Percentiles rank a stretch among this genome's conserved stretches.
phyloP scores from a whole-genome alignment of 2,113 vertebrate species.

The Catharus fuscescens region DNA sequence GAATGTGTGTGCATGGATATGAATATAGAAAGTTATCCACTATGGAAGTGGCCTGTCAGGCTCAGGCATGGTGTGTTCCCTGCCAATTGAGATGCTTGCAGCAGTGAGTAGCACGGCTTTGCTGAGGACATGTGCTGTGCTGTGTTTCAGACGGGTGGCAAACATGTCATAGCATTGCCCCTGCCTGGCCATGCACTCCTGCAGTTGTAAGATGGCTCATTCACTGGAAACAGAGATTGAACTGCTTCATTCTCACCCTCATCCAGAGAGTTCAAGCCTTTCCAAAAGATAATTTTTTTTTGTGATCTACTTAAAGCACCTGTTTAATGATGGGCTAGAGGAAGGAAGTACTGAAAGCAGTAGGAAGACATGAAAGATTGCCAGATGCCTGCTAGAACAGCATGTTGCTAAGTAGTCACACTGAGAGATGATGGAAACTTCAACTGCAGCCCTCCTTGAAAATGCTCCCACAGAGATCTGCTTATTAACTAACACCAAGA shows the following conservation, averaged over 20 bases:
- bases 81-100: neutral
- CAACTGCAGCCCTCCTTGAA: neutral
- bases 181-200: neutral
- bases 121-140: neutral
- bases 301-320: neutral
- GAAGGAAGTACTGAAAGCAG: constrained; percentile 13
- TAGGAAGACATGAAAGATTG: neutral
- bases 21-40: neutral
- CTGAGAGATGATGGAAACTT: neutral
- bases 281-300: neutral
- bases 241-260: neutral
- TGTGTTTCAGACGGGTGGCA: neutral
- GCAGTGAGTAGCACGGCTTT: neutral
- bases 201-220: neutral
- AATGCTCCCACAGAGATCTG: constrained; percentile 35
- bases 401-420: neutral
- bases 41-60: neutral
- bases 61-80: neutral
- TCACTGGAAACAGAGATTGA: neutral
- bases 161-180: neutral
- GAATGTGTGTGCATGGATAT: neutral
- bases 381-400: constrained; percentile 42
- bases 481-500: neutral
- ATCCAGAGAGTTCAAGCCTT: neutral
- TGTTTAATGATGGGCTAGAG: neutral